Evolutionary conservation across 1,140 invertebrate species (phyloP).

Genomic region (Anastrepha ludens): DNA sequence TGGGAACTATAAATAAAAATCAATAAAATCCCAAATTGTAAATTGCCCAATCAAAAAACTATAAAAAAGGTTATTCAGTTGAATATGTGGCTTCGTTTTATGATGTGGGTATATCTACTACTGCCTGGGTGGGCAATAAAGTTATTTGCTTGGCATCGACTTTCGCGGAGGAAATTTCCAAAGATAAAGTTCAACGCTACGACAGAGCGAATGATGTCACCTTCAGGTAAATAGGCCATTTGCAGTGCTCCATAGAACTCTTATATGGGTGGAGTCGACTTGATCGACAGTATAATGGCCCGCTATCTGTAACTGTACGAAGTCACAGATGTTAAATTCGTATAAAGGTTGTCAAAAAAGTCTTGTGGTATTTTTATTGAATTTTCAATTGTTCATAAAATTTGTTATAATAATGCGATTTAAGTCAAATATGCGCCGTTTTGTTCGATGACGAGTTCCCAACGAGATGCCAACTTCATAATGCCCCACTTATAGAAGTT

Average conservation of each 20-base stretch:
- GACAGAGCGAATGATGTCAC: neutral
- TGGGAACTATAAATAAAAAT: slow-evolving; percentile 16
- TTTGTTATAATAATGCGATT: too few relatives aligned
- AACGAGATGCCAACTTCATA: too few relatives aligned
- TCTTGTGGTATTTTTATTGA: too few relatives aligned
- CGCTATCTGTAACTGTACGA: slow-evolving; percentile 61
- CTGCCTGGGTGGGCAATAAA: neutral
- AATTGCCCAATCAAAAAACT: neutral
- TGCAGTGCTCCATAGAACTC: neutral
- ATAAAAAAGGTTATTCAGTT: neutral
- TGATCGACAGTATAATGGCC: slow-evolving; percentile 66
- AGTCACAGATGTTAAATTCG: slow-evolving; percentile 11
- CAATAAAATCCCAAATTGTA: neutral
- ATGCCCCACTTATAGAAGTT: too few relatives aligned
- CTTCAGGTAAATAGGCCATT: neutral
- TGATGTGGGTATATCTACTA: slow-evolving; percentile 6
- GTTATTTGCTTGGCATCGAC: slow-evolving; percentile 12
- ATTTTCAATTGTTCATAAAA: too few relatives aligned
- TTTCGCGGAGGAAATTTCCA: neutral
- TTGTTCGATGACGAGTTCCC: too few relatives aligned
- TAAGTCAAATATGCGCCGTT: too few relatives aligned
- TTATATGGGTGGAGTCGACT: slow-evolving; percentile 66
- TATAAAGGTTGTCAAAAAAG: too few relatives aligned
- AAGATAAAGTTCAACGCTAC: slow-evolving; percentile 7
- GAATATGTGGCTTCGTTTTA: neutral